phyloP scores from a whole-genome alignment of 2,113 vertebrate species.

The Oxyruncus cristatus region DNA sequence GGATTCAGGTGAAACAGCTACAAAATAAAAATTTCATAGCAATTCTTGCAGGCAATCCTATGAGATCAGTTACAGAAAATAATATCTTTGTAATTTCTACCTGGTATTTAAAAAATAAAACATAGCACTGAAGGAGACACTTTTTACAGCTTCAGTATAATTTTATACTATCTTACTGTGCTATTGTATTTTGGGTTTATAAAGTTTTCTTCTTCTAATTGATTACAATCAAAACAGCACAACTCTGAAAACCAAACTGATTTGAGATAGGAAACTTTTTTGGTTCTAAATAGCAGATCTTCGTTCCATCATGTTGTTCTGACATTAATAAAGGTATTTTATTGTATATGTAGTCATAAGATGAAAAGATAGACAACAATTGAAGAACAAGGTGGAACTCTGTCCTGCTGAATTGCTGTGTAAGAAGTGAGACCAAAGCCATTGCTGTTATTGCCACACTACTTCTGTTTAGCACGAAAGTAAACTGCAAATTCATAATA shows the following conservation, averaged over 20 bases:
- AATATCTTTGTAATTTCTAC: not conserved
- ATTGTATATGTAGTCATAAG: not conserved
- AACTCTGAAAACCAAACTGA: not conserved
- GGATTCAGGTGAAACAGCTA: not conserved
- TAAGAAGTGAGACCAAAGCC: not conserved
- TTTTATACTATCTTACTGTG: not conserved
- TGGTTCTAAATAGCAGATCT: not conserved
- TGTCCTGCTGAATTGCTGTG: not conserved
- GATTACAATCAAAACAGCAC: not conserved
- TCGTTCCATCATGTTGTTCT: not conserved
- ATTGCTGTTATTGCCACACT: not conserved
- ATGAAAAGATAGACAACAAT: not conserved
- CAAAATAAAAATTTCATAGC: not conserved
- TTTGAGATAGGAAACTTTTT: not conserved
- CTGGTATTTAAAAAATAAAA: not conserved
- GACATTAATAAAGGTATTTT: not conserved
- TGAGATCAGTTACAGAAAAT: not conserved
- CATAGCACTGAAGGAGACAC: not conserved
- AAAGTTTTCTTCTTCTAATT: not conserved
- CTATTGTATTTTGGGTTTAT: not conserved
- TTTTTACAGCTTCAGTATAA: not conserved
- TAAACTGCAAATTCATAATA: not conserved
- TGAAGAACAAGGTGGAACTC: not conserved
- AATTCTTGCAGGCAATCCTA: not conserved
- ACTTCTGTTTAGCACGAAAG: not conserved